phyloP scores from a whole-genome alignment of 2,113 vertebrate species.

The Brachirus orientalis region DNA sequence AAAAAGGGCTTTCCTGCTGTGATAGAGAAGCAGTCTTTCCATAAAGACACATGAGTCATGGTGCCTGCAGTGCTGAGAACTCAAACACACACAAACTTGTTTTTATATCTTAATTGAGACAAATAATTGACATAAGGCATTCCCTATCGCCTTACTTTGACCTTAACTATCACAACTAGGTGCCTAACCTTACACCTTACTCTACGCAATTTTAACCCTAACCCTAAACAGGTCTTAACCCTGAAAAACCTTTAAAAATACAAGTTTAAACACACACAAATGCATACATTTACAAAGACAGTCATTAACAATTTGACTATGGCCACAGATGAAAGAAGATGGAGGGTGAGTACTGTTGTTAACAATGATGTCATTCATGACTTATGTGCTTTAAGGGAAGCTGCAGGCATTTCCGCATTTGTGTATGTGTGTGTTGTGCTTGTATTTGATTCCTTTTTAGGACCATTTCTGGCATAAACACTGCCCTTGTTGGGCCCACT shows the following conservation, averaged over 20 bases:
- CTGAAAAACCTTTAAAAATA: no score
- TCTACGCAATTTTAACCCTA: no score
- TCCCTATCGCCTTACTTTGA: no score
- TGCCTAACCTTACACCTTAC: no score
- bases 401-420: no score
- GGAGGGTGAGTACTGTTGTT: background rate
- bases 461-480: no score
- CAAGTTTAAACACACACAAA: slow-evolving; percentile 17
- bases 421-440: background rate
- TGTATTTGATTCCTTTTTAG: background rate
- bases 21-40: slow-evolving; percentile 26
- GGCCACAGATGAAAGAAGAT: slow-evolving; percentile 1
- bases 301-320: slow-evolving; percentile 25
- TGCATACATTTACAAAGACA: slow-evolving; percentile 19
- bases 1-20: slow-evolving; percentile 25
- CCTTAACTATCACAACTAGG: no score
- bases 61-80: slow-evolving; percentile 35
- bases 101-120: no score
- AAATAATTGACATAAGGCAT: no score
- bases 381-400: background rate
- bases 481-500: no score
- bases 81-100: background rate
- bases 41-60: slow-evolving; percentile 55
- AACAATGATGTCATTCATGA: slow-evolving; percentile 15
- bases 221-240: no score